Conservation (phyloP, 2,113 vertebrate genomes). For the Leptodactylus fuscus region DNA sequence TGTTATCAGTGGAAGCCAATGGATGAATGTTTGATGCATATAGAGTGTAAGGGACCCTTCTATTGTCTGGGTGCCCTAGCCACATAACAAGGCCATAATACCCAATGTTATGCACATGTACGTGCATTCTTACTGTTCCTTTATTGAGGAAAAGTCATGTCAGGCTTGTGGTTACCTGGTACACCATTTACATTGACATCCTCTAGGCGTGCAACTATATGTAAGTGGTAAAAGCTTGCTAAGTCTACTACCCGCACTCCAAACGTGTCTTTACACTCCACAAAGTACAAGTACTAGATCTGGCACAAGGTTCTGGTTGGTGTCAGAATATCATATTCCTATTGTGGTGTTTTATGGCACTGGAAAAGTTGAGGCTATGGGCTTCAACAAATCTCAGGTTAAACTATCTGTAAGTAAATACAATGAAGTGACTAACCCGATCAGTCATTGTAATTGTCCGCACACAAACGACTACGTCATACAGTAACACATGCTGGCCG, state of each 20-base stretch:
- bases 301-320: not conserved
- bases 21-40: not conserved
- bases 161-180: not conserved
- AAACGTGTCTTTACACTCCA: constrained; percentile 8
- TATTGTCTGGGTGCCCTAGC: not conserved
- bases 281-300: not conserved
- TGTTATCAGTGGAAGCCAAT: not conserved
- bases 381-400: constrained; percentile 21
- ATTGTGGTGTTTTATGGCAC: not conserved
- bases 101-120: too few relatives aligned
- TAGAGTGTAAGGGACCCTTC: not conserved
- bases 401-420: not conserved
- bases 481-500: not conserved
- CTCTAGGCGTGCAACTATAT: too few relatives aligned
- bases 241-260: not conserved
- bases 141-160: not conserved
- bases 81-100: not conserved
- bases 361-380: not conserved
- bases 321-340: not conserved
- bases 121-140: not conserved
- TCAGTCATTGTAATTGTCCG: not conserved
- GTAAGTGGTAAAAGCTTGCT: not conserved
- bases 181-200: not conserved
- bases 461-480: not conserved
- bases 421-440: not conserved